Conservation (phyloP, 1,140 invertebrate species). For the Doryteuthis pealeii region DNA sequence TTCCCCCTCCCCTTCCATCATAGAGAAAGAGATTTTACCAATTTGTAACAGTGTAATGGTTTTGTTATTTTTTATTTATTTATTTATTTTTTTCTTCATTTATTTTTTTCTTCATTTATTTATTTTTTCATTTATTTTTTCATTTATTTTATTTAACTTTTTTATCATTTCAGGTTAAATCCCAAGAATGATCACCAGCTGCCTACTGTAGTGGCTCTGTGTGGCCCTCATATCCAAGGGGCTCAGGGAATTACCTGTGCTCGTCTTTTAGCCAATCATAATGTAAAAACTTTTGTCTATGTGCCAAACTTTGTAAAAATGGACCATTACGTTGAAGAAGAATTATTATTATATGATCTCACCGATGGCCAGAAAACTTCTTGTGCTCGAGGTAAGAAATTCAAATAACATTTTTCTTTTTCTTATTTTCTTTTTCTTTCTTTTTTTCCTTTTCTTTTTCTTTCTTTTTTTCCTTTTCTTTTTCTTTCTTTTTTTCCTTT, state of each 20-base stretch:
- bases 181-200: slow-evolving; percentile 81
- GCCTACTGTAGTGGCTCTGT: slow-evolving; percentile 76
- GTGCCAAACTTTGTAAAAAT: slow-evolving; percentile 62
- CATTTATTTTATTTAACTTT: no score
- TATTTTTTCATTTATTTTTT: no score
- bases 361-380: slow-evolving; percentile 63
- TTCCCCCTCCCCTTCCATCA: no score
- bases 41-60: no score
- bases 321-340: slow-evolving; percentile 57
- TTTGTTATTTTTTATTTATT: no score
- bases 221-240: slow-evolving; percentile 74
- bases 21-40: no score
- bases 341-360: slow-evolving; percentile 69
- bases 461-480: no score
- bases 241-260: slow-evolving; percentile 71
- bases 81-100: no score
- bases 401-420: no score
- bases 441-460: slow-evolving; percentile 13
- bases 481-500: no score
- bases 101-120: no score
- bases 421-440: no score
- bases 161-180: slow-evolving; percentile 66
- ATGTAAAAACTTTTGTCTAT: slow-evolving; percentile 73
- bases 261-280: slow-evolving; percentile 80
- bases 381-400: slow-evolving; percentile 61